These are phyloP conservation scores for Nematolebias whitei DNA, from an alignment of 2,113 vertebrate genomes.

Conservation along the genomic window DNA sequence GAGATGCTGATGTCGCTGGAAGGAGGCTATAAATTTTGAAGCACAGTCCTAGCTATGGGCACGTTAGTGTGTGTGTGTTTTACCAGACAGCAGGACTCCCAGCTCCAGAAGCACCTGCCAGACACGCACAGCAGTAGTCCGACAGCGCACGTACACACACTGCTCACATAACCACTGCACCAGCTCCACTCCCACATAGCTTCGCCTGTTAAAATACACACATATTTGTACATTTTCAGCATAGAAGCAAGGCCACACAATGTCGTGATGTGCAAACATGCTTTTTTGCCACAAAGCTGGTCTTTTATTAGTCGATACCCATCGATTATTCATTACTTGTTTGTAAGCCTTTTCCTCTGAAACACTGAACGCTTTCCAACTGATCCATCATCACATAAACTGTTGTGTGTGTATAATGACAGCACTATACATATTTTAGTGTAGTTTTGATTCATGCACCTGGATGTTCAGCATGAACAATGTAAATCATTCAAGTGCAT, in stretches of 20 bases:
- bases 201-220: constrained; percentile 82
- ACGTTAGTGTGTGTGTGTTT: constrained; percentile 26
- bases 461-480: not conserved
- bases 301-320: constrained; percentile 61
- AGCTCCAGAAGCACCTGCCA: constrained; percentile 97
- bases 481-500: constrained; percentile 10
- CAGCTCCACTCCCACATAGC: constrained; percentile 93
- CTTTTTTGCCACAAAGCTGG: constrained; percentile 20
- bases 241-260: constrained; percentile 24
- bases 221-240: constrained; percentile 35
- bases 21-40: constrained; percentile 24
- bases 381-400: constrained; percentile 17
- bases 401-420: constrained; percentile 6
- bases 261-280: constrained; percentile 9
- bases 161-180: constrained; percentile 96
- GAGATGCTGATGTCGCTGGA: constrained; percentile 18
- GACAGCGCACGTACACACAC: constrained; percentile 90
- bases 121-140: constrained; percentile 87
- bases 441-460: constrained; percentile 11
- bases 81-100: constrained; percentile 94
- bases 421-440: constrained; percentile 13
- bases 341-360: constrained; percentile 51
- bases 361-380: constrained; percentile 47
- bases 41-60: not conserved
- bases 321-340: constrained; percentile 71